Conservation (phyloP, 2,113 vertebrate genomes). For the Polypterus bichir region DNA sequence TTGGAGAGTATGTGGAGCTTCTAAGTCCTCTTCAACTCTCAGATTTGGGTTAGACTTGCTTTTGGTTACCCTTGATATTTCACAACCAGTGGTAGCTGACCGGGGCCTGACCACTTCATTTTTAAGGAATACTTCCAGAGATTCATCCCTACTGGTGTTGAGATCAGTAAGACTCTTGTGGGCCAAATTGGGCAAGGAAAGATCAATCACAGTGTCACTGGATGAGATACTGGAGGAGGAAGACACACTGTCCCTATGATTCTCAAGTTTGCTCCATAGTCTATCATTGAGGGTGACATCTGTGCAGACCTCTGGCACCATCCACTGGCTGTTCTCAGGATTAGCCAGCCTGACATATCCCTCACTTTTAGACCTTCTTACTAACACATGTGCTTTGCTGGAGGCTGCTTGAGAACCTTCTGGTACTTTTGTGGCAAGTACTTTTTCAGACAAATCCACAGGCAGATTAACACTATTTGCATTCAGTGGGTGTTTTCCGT, state of each 20-base stretch:
- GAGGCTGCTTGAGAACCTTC: constrained; percentile 14
- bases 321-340: constrained; percentile 29
- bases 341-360: constrained; percentile 34
- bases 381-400: constrained; percentile 13
- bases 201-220: constrained; percentile 80
- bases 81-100: constrained; percentile 19
- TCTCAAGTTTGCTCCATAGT: constrained; percentile 78
- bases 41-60: constrained; percentile 90
- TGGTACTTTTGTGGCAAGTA: too few species aligned
- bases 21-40: constrained; percentile 23
- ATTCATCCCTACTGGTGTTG: constrained; percentile 22
- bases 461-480: too few species aligned
- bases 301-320: constrained; percentile 53
- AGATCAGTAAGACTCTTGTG: constrained; percentile 55
- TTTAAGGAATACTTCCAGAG: constrained; percentile 26
- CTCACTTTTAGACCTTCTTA: constrained; percentile 54
- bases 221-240: constrained; percentile 89
- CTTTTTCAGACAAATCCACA: too few species aligned
- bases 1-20: constrained; percentile 32
- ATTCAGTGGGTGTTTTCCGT: too few species aligned
- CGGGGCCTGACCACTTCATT: constrained; percentile 29
- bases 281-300: constrained; percentile 68
- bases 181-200: constrained; percentile 69
- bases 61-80: constrained; percentile 51
- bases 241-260: constrained; percentile 71